Evolutionary conservation across 2,113 vertebrate genomes (phyloP).

Genomic region (Syngnathoides biaculeatus): DNA sequence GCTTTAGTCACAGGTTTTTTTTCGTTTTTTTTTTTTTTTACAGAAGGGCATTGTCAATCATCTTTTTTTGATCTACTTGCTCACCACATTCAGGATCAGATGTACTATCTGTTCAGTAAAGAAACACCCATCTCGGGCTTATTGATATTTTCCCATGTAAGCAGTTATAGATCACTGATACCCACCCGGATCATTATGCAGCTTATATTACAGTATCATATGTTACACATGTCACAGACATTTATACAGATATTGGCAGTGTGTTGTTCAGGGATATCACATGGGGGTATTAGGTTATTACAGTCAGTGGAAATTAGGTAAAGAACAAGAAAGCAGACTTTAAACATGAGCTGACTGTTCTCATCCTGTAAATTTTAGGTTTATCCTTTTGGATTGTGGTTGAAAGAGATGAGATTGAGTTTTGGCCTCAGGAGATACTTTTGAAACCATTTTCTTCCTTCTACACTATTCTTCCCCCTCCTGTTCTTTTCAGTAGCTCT

Average conservation of each 20-base stretch:
- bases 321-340: slow-evolving; percentile 45
- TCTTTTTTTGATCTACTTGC: slow-evolving; percentile 22
- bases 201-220: slow-evolving; percentile 57
- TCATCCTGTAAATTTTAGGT: slow-evolving; percentile 33
- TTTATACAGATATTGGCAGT: slow-evolving; percentile 49
- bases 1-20: slow-evolving; percentile 4
- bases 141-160: slow-evolving; percentile 35
- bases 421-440: slow-evolving; percentile 50
- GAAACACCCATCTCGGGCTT: slow-evolving; percentile 23
- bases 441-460: slow-evolving; percentile 31
- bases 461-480: background rate
- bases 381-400: slow-evolving; percentile 33
- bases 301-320: slow-evolving; percentile 35
- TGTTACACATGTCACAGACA: slow-evolving; percentile 50
- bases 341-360: slow-evolving; percentile 42
- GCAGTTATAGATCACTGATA: slow-evolving; percentile 53
- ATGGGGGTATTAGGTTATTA: slow-evolving; percentile 39
- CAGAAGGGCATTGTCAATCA: slow-evolving; percentile 27
- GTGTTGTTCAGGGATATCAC: slow-evolving; percentile 51
- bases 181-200: slow-evolving; percentile 40
- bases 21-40: too few species aligned
- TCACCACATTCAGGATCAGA: slow-evolving; percentile 35
- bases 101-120: slow-evolving; percentile 42
- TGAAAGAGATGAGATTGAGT: slow-evolving; percentile 39
- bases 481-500: slow-evolving; percentile 36